Evolutionary conservation across 2,888 invertebrate species (phyloP).

Genomic region (Erpobdella octoculata): DNA sequence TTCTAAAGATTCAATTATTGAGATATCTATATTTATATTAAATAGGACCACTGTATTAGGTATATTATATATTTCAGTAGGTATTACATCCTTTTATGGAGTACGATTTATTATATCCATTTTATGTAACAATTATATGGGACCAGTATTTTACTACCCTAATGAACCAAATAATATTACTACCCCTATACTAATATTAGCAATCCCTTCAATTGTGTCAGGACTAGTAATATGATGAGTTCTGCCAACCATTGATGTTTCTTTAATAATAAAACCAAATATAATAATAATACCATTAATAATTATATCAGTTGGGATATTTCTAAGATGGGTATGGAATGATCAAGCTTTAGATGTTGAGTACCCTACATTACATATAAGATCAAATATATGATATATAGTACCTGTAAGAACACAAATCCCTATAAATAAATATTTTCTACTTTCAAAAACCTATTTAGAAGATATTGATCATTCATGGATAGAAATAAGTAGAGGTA

Average conservation of each 20-base stretch:
- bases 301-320: conserved; percentile 21
- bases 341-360: background rate
- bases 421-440: conserved; percentile 14
- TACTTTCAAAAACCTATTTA: conserved; percentile 19
- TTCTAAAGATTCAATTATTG: conserved; percentile 45
- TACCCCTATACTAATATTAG: conserved; percentile 31
- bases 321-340: conserved; percentile 15
- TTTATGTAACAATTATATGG: conserved; percentile 28
- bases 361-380: background rate
- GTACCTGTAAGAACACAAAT: conserved; percentile 31
- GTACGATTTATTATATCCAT: conserved; percentile 32
- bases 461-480: conserved; percentile 37
- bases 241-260: background rate
- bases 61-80: conserved; percentile 33
- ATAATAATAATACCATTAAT: conserved; percentile 31
- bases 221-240: conserved; percentile 33
- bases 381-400: conserved; percentile 35
- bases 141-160: conserved; percentile 3
- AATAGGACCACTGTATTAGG: conserved; percentile 27
- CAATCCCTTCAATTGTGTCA: conserved; percentile 27
- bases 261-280: conserved; percentile 20
- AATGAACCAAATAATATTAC: conserved; percentile 21
- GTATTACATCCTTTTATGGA: conserved; percentile 35
- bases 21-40: conserved; percentile 31
- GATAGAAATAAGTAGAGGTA: conserved; percentile 32